phyloP scores from a whole-genome alignment of 2,797 vertebrate species.

The Gymnoscopelus braueri region DNA sequence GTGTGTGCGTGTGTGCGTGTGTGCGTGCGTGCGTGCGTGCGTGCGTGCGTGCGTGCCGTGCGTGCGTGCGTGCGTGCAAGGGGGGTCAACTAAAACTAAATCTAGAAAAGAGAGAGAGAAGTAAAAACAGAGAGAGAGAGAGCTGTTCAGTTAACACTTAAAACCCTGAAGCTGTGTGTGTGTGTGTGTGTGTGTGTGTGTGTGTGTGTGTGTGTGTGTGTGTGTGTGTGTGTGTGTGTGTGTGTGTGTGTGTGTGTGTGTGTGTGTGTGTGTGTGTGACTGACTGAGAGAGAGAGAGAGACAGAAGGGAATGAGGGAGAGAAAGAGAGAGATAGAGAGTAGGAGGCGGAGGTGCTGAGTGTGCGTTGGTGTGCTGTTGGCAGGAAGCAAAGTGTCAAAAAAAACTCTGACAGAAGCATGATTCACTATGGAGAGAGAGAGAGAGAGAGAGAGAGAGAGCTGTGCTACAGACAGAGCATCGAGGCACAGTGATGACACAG shows the following conservation, averaged over 20 bases:
- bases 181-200: not conserved
- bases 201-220: too few relatives aligned
- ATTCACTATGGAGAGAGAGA: conserved; percentile 73
- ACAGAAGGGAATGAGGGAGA: conserved; percentile 31
- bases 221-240: too few relatives aligned
- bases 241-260: too few relatives aligned
- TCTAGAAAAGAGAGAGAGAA: conserved; percentile 41
- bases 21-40: too few relatives aligned
- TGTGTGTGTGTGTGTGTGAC: too few relatives aligned
- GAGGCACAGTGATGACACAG: conserved; percentile 58
- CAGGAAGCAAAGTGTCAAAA: conserved; percentile 70
- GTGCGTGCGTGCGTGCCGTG: too few relatives aligned
- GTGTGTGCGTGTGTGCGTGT: too few relatives aligned
- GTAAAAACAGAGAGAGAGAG: too few relatives aligned
- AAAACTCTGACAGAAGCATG: conserved; percentile 77
- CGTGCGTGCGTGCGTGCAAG: too few relatives aligned
- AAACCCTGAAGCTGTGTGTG: conserved; percentile 62
- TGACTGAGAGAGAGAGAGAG: not conserved
- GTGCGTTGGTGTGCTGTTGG: conserved; percentile 78
- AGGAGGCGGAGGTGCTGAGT: conserved; percentile 52
- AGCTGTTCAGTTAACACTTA: conserved; percentile 33
- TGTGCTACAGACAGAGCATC: conserved; percentile 41
- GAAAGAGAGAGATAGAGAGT: conserved; percentile 7
- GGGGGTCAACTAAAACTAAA: conserved; percentile 65
- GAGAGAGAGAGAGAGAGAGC: conserved; percentile 31